These are phyloP conservation scores for Brachyopa scutellaris DNA, from an alignment of 2,888 invertebrate genomes.

Conservation along the genomic window DNA sequence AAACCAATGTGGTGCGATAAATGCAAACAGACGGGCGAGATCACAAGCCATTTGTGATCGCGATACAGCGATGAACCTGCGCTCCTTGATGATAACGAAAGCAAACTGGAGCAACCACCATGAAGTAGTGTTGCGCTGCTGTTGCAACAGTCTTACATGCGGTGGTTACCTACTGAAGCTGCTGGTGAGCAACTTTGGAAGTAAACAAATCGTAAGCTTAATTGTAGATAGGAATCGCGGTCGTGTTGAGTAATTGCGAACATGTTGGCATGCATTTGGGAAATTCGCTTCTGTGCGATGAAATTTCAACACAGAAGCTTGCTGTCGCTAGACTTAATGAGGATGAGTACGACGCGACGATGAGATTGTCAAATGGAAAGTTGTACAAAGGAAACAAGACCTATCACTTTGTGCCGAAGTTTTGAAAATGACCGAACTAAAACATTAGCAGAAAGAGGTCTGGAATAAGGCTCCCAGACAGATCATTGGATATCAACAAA, in stretches of 20 bases:
- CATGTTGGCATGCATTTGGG: constrained; percentile 62
- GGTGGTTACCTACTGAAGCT: background rate
- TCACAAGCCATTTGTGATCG: constrained; percentile 67
- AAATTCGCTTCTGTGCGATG: constrained; percentile 33
- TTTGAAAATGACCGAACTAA: no score
- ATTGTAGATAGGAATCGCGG: constrained; percentile 64
- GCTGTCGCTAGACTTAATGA: constrained; percentile 7
- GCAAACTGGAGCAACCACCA: constrained; percentile 64
- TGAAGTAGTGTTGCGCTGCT: background rate
- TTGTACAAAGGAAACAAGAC: no score
- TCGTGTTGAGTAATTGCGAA: constrained; percentile 69
- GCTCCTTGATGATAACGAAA: constrained; percentile 70
- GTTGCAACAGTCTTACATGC: background rate
- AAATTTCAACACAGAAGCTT: constrained; percentile 42
- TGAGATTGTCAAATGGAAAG: background rate
- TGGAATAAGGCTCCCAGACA: no score
- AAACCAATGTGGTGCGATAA: constrained; percentile 72
- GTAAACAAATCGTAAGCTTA: constrained; percentile 61
- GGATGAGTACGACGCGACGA: constrained; percentile 5
- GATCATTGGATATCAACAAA: no score
- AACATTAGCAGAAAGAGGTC: no score
- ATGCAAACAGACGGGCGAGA: constrained; percentile 69
- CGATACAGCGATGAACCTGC: constrained; percentile 69
- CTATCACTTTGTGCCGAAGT: no score
- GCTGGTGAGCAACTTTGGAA: constrained; percentile 19